Conservation (phyloP, 2,113 vertebrate genomes). For the Tinamus guttatus region DNA sequence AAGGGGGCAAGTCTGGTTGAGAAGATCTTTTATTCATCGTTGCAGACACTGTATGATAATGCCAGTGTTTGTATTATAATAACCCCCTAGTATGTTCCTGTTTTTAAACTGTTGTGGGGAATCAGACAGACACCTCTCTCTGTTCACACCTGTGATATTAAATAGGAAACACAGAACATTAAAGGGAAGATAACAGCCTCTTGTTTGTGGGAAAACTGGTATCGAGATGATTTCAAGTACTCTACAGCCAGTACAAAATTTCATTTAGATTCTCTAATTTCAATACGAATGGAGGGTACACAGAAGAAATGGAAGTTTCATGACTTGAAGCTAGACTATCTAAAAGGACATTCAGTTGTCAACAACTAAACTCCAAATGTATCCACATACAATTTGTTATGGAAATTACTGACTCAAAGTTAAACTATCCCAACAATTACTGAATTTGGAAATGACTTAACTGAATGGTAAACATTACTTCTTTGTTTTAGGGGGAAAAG, state of each 20-base stretch:
- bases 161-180: background rate
- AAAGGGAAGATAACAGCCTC: background rate
- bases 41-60: background rate
- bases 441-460: background rate
- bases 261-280: background rate
- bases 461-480: background rate
- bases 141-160: background rate
- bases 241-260: background rate
- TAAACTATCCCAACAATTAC: background rate
- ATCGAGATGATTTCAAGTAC: background rate
- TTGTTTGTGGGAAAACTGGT: background rate
- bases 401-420: background rate
- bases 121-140: background rate
- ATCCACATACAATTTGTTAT: background rate
- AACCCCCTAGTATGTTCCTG: background rate
- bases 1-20: background rate
- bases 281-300: background rate
- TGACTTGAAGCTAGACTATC: background rate
- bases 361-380: background rate
- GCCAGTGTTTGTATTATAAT: background rate
- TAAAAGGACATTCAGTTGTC: background rate
- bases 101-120: background rate
- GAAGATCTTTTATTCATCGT: background rate
- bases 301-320: background rate
- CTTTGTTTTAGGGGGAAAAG: background rate